Conservation (phyloP, 2,888 invertebrate genomes). For the Tinea trinotella region DNA sequence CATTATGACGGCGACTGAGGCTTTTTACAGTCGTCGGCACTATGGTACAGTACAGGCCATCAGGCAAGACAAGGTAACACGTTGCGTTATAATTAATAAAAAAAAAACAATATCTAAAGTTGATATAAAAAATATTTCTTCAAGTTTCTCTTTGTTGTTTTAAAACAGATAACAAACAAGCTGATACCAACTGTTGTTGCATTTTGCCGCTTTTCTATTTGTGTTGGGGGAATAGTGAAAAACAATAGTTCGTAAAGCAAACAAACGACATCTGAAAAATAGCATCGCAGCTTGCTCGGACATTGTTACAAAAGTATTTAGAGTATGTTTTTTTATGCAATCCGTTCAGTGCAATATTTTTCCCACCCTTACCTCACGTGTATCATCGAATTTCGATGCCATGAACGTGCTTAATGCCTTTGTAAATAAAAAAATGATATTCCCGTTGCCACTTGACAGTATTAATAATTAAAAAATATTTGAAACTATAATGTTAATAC, state of each 20-base stretch:
- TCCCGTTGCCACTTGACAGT: too few species aligned
- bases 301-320: not conserved
- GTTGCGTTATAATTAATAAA: too few species aligned
- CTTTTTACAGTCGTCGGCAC: too few species aligned
- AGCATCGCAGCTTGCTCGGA: constrained; percentile 22
- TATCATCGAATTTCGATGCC: not conserved
- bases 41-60: too few species aligned
- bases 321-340: not conserved
- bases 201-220: constrained; percentile 26
- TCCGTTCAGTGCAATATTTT: not conserved
- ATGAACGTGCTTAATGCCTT: not conserved
- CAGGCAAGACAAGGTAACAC: too few species aligned
- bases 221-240: constrained; percentile 30
- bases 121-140: too few species aligned
- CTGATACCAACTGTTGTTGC: constrained; percentile 8
- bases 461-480: too few species aligned
- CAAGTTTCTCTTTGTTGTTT: not conserved
- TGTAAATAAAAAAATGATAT: not conserved
- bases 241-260: constrained; percentile 32
- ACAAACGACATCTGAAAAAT: constrained; percentile 29
- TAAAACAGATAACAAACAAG: constrained; percentile 14
- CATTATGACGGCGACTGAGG: too few species aligned
- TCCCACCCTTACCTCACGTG: not conserved
- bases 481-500: too few species aligned
- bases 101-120: too few species aligned